phyloP scores from a whole-genome alignment of 2,113 vertebrate species.

The Heptranchias perlo region DNA sequence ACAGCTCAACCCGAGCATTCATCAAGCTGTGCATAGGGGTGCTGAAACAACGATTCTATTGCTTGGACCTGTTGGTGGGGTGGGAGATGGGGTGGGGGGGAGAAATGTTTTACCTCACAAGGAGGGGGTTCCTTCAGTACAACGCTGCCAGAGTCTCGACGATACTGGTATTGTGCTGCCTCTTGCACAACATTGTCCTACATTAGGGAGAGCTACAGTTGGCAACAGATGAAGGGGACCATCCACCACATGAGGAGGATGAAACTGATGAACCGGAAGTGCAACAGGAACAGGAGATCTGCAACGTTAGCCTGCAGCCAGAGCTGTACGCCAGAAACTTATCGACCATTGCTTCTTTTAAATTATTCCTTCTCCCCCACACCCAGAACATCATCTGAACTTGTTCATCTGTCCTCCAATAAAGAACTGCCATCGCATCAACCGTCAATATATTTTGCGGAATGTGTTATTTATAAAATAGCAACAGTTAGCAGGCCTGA shows the following conservation, averaged over 20 bases:
- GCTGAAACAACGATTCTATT: background rate
- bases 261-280: background rate
- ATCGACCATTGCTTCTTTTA: background rate
- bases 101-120: no score
- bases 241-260: background rate
- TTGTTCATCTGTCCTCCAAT: background rate
- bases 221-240: no score
- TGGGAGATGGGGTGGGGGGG: no score
- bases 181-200: no score
- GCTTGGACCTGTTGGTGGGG: background rate
- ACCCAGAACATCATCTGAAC: background rate
- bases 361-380: background rate
- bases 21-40: no score
- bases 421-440: background rate
- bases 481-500: background rate
- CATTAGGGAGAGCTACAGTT: no score
- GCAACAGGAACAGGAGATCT: background rate
- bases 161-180: no score
- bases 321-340: background rate
- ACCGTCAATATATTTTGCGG: background rate
- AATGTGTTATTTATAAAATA: background rate
- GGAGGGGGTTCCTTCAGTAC: no score
- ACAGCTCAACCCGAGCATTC: no score
- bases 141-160: no score
- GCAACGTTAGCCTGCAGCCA: background rate